Evolutionary conservation across 2,797 vertebrate genomes (phyloP).

Genomic region (Bryconaethiops microstoma): DNA sequence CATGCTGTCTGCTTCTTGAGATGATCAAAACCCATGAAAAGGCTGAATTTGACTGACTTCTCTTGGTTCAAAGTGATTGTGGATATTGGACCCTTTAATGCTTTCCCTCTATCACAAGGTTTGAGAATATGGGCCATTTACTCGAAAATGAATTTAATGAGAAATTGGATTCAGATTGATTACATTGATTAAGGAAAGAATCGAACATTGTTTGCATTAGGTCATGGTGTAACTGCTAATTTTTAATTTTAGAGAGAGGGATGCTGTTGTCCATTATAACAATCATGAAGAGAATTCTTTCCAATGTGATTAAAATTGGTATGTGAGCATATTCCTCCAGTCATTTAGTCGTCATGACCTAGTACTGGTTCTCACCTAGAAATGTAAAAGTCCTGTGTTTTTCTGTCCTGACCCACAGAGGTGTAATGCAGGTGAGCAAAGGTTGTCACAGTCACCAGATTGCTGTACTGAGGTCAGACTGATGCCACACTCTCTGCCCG

Average conservation of each 20-base stretch:
- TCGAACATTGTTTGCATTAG: slow-evolving; percentile 20
- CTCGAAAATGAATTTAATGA: not conserved
- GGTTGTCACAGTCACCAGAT: not conserved
- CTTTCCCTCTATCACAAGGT: not conserved
- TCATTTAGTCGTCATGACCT: no score
- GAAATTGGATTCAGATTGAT: slow-evolving; percentile 23
- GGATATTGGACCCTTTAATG: slow-evolving; percentile 1
- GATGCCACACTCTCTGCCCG: not conserved
- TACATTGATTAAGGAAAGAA: slow-evolving; percentile 28
- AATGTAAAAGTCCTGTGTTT: no score
- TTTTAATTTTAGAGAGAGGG: not conserved
- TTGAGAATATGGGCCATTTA: not conserved
- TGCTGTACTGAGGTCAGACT: not conserved
- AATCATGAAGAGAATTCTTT: no score
- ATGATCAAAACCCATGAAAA: slow-evolving; percentile 6
- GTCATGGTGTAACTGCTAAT: not conserved
- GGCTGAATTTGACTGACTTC: not conserved
- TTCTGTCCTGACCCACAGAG: no score
- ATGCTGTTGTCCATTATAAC: not conserved
- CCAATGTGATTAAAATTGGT: no score
- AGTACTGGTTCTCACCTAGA: no score
- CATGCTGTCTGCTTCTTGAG: not conserved
- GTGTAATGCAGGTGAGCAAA: not conserved
- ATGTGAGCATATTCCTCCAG: no score
- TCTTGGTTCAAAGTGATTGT: slow-evolving; percentile 8